phyloP scores from a whole-genome alignment of 1,140 invertebrate species.

The Drosophila trapezifrons region DNA sequence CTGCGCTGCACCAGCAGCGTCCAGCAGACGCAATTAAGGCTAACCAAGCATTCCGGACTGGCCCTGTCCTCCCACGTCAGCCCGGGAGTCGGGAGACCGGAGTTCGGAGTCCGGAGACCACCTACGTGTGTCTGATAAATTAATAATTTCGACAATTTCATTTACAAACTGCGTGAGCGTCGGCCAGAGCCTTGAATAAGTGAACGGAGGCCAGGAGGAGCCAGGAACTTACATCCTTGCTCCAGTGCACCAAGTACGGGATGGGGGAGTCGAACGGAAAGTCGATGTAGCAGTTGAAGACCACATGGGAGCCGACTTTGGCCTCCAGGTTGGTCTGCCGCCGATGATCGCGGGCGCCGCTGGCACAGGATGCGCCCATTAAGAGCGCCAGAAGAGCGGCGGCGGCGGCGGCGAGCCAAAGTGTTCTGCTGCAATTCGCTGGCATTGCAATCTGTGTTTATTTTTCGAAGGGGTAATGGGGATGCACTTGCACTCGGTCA shows the following conservation, averaged over 20 bases:
- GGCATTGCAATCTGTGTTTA: conserved; percentile 31
- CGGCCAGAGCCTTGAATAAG: conserved; percentile 41
- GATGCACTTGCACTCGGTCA: conserved; percentile 50
- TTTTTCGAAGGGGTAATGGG: background rate
- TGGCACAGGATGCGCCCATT: conserved; percentile 74
- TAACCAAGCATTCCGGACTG: conserved; percentile 58
- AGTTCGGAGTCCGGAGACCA: conserved; percentile 16
- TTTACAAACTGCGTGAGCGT: conserved; percentile 53
- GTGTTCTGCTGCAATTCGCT: conserved; percentile 21
- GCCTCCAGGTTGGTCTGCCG: conserved; percentile 89
- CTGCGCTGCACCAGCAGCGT: conserved; percentile 21
- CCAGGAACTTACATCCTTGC: conserved; percentile 91
- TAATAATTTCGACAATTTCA: conserved; percentile 71
- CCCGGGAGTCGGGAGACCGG: background rate
- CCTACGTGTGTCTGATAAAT: conserved; percentile 69
- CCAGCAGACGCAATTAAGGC: conserved; percentile 67
- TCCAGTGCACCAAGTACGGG: conserved; percentile 95
- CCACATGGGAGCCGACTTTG: conserved; percentile 92
- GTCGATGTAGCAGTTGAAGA: conserved; percentile 95
- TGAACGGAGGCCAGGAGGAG: conserved; percentile 1
- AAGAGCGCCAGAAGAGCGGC: conserved; percentile 49
- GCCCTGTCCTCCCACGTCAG: conserved; percentile 1
- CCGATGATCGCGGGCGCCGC: conserved; percentile 84
- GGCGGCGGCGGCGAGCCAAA: conserved; percentile 3
- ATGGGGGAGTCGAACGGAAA: conserved; percentile 94